Evolutionary conservation across 1,140 invertebrate species (phyloP).

Genomic region (Drosophila seguyi): DNA sequence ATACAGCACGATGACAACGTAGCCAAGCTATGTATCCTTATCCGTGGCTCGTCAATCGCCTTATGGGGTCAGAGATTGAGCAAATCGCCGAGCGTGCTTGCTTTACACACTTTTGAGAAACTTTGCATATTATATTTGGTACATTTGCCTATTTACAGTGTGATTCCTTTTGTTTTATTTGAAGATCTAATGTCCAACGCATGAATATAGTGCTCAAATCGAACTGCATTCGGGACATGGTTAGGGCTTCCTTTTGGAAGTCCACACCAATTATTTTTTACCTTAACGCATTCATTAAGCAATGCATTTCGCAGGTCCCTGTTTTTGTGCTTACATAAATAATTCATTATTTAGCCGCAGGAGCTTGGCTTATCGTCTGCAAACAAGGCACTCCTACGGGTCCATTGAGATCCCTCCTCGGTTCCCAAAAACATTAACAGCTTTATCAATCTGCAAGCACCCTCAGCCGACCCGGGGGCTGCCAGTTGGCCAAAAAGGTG

Average conservation of each 20-base stretch:
- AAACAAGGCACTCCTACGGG: conserved; percentile 59
- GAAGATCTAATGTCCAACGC: not conserved
- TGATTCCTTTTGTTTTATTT: not conserved
- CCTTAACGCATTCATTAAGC: conserved; percentile 37
- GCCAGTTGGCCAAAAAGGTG: conserved; percentile 39
- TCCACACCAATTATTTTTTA: conserved; percentile 30
- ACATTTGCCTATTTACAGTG: not conserved
- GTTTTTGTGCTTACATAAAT: conserved; percentile 42
- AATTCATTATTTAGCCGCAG: conserved; percentile 39
- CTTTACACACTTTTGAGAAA: not conserved
- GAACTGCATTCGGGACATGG: not conserved
- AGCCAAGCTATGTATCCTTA: not conserved
- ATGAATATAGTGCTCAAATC: not conserved
- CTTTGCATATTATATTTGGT: not conserved
- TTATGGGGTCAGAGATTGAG: not conserved
- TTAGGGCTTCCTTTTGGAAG: not conserved
- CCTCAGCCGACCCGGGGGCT: conserved; percentile 28
- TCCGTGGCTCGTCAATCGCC: not conserved
- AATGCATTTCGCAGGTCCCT: conserved; percentile 10
- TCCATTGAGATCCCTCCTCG: conserved; percentile 4
- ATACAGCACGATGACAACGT: not conserved
- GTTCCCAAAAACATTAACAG: conserved; percentile 55
- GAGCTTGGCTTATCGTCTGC: conserved; percentile 29
- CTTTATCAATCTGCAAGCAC: conserved; percentile 61
- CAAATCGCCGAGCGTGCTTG: not conserved